These are phyloP conservation scores for Actenoides lindsayi DNA, from an alignment of 2,113 vertebrate species.

Conservation along the genomic window DNA sequence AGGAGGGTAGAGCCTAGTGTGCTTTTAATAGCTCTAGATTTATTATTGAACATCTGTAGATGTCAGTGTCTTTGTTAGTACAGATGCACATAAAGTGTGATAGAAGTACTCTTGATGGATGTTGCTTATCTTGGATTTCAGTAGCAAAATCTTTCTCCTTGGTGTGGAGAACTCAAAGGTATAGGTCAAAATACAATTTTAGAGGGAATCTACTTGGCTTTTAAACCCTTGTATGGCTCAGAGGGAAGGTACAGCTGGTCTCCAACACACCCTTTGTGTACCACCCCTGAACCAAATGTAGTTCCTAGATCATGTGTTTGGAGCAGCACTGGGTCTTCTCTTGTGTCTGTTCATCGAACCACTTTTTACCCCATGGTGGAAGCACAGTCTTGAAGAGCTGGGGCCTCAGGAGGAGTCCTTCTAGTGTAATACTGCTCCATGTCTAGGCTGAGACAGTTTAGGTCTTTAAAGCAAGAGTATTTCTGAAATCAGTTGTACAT, in stretches of 20 bases:
- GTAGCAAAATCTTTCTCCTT: background rate
- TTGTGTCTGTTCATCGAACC: background rate
- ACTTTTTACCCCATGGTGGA: accelerated
- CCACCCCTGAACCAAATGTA: background rate
- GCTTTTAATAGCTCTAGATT: background rate
- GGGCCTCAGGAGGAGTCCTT: background rate
- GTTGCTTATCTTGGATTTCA: background rate
- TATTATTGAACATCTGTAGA: background rate
- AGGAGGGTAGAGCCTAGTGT: background rate
- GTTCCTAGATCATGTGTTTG: background rate
- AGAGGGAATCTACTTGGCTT: background rate
- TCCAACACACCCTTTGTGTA: background rate
- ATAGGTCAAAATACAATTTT: background rate
- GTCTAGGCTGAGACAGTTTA: background rate
- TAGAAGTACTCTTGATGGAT: background rate
- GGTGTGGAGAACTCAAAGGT: background rate
- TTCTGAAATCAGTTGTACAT: background rate
- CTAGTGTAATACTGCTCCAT: background rate
- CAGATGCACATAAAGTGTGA: background rate
- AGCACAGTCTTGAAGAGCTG: background rate
- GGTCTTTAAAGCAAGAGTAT: background rate
- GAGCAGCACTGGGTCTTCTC: background rate
- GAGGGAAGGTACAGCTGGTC: background rate
- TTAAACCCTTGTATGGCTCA: background rate
- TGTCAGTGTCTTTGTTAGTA: background rate